Percentiles rank a stretch among this genome's conserved stretches.
Evolutionary conservation across 2,797 vertebrate species (phyloP).

Genomic region (Echiichthys vipera): DNA sequence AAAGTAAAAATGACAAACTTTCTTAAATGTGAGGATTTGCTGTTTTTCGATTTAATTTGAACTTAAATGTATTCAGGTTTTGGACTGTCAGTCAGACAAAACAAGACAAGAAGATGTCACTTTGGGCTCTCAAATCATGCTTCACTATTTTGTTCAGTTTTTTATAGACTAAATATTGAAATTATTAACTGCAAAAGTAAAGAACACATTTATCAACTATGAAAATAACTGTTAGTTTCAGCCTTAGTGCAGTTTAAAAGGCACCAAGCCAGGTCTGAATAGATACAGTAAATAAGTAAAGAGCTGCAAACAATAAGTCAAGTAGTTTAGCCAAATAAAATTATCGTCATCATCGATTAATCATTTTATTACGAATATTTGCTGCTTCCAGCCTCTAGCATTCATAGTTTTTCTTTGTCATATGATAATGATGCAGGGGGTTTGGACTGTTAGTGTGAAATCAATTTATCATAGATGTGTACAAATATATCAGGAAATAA

Average conservation of each 20-base stretch:
- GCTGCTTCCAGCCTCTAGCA: background rate
- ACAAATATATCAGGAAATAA: background rate
- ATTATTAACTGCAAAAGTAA: background rate
- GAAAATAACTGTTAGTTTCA: background rate
- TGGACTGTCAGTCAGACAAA: background rate
- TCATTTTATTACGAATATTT: background rate
- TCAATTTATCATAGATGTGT: no score
- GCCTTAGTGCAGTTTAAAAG: background rate
- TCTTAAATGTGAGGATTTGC: background rate
- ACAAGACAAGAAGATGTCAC: background rate
- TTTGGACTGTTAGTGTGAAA: background rate
- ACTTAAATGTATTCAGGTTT: background rate
- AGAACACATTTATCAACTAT: background rate
- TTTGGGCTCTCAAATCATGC: background rate
- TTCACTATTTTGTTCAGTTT: background rate
- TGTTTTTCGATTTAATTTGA: background rate
- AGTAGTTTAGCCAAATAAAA: background rate
- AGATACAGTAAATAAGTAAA: background rate
- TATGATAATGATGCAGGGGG: background rate
- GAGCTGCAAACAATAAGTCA: background rate
- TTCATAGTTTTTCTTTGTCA: background rate
- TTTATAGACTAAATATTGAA: background rate
- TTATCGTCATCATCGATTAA: background rate
- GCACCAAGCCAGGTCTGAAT: background rate
- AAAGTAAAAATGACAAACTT: background rate